Evolutionary conservation across 2,113 vertebrate species (phyloP), one percentile per base, ranked within the genome.

Genomic region (Dissostichus mawsoni): DNA sequence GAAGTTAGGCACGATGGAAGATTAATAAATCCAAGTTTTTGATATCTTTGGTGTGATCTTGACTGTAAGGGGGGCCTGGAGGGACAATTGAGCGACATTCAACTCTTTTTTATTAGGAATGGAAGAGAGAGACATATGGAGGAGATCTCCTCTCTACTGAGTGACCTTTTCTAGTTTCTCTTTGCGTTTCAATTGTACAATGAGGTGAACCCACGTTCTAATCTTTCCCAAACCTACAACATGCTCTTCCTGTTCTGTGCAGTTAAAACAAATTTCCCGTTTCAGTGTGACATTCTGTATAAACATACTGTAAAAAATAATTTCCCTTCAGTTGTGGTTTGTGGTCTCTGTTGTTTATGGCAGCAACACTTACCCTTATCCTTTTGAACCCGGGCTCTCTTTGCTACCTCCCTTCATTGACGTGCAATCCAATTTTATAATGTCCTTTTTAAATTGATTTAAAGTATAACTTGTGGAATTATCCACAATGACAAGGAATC

Each of bases 261-360:
- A 5, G 5, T 57, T 50, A 67, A 61, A 68, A 55, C 23, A 25
- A 2, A 48, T 23, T 36, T 23, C 25, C 41, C 47, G 45, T 41
- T 29, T 29, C 36, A 66, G 52, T 16, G 17, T 57, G 62, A 47
- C 36, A 11, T 18, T 23, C 8, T 36, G 36, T 62, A 36, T 70
- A 55, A 70, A 48, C 57, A 78, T n/a, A 11, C 2, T 61, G 14
- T 77, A 61, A 9, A 25, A 25, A 62, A 20, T 10, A 63, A n/a
- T 44, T 1, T 29, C 16, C 3, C 52, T 33, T 77, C 9, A 63
- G 20, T 69, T 69, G 66, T 69, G 75, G 74, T 52, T 33, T 69
- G 66, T 68, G 74, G 65, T 63, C 5, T 70, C 8, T 20, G 57
- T 69, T 55, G 76, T 78, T 78, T 69, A 78, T 70, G 17, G 76